Conservation (phyloP, 2,113 vertebrate species). For the Sphyrna mokarran region DNA sequence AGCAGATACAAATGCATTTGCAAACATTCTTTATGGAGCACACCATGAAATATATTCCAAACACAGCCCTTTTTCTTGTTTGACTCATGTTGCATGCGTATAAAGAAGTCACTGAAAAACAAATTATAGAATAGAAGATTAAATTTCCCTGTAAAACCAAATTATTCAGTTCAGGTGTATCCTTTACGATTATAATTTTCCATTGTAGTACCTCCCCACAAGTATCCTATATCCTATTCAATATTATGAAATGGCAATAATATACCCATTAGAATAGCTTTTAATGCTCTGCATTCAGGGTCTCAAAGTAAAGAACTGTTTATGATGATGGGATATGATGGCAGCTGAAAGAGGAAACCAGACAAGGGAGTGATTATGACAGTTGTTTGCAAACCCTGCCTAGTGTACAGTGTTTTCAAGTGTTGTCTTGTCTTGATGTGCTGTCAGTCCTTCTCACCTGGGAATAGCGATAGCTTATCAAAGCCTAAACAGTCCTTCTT, state of each 20-base stretch:
- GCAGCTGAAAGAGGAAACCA: slow-evolving; percentile 22
- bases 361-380: slow-evolving; percentile 50
- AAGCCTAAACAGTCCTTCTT: slow-evolving; percentile 91
- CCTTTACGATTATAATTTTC: slow-evolving; percentile 16
- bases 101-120: slow-evolving; percentile 15
- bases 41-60: not conserved
- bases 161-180: slow-evolving; percentile 20
- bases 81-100: not conserved
- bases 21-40: not conserved
- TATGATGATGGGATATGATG: slow-evolving; percentile 25
- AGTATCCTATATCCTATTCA: slow-evolving; percentile 28
- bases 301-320: slow-evolving; percentile 15
- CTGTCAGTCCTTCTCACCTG: slow-evolving; percentile 90
- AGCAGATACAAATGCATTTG: not conserved
- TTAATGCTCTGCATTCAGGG: not conserved
- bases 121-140: slow-evolving; percentile 14
- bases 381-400: slow-evolving; percentile 69
- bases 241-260: not conserved
- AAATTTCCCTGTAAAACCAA: slow-evolving; percentile 10
- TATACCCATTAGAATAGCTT: not conserved
- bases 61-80: not conserved
- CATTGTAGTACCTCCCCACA: not conserved
- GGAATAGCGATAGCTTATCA: slow-evolving; percentile 99
- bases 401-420: slow-evolving; percentile 64
- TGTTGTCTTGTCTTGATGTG: slow-evolving; percentile 79